Evolutionary conservation across 1,140 invertebrate genomes (phyloP).

Genomic region (Ips nitidus): DNA sequence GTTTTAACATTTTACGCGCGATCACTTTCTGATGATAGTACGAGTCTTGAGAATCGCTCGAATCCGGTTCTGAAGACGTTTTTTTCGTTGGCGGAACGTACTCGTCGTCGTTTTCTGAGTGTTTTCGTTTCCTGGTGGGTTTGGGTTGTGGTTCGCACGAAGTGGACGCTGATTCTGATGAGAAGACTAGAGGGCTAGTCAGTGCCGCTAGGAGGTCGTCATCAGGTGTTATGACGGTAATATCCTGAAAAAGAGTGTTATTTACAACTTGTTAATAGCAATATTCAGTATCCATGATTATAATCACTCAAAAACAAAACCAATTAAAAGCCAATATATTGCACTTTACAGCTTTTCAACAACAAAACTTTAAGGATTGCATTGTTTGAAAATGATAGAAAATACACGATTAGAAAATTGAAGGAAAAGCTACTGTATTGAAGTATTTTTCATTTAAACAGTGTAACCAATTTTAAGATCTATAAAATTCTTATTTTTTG

Average conservation of each 20-base stretch:
- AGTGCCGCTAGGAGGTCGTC: slow-evolving; percentile 22
- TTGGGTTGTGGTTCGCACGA: neutral
- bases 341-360: too few relatives aligned
- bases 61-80: too few relatives aligned
- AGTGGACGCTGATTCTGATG: slow-evolving; percentile 4
- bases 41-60: slow-evolving; percentile 19
- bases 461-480: too few relatives aligned
- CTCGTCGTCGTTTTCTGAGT: slow-evolving; percentile 40
- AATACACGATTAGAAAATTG: neutral
- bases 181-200: slow-evolving; percentile 7
- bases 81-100: slow-evolving; percentile 40
- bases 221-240: slow-evolving; percentile 29
- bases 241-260: slow-evolving; percentile 33
- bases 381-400: neutral
- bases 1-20: slow-evolving; percentile 21
- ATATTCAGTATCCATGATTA: neutral
- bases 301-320: neutral
- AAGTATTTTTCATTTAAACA: too few relatives aligned
- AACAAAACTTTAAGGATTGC: too few relatives aligned
- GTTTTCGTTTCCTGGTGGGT: slow-evolving; percentile 8
- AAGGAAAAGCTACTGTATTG: slow-evolving; percentile 11
- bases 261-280: neutral
- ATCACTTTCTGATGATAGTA: slow-evolving; percentile 28
- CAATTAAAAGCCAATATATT: too few relatives aligned
- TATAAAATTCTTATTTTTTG: too few relatives aligned